Evolutionary conservation across 2,113 vertebrate genomes (phyloP).

Genomic region (Cygnus buccinator): DNA sequence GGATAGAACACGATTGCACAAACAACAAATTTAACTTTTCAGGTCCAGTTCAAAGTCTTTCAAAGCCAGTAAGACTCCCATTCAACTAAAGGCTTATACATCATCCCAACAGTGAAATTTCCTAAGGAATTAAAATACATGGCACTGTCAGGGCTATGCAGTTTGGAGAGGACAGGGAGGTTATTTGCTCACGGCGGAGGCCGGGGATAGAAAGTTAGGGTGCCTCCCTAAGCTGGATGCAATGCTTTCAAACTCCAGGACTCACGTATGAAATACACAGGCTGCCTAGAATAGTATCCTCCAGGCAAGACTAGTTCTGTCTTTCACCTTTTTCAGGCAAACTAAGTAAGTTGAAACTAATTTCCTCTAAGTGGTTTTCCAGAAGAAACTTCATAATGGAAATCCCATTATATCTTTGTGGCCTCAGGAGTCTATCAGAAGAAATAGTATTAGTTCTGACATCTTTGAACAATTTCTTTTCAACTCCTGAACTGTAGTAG

Average conservation of each 20-base stretch:
- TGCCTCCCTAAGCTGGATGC: background rate
- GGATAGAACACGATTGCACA: background rate
- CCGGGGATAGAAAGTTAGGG: background rate
- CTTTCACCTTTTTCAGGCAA: background rate
- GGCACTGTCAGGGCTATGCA: rapidly evolving
- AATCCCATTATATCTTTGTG: too few relatives aligned
- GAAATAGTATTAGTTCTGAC: background rate
- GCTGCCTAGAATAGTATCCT: background rate
- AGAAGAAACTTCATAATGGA: background rate
- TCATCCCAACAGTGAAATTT: background rate
- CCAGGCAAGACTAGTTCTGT: background rate
- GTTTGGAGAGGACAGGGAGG: background rate
- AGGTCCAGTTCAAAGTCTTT: background rate
- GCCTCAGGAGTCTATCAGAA: background rate
- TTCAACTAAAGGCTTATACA: background rate
- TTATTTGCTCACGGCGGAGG: background rate
- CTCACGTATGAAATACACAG: background rate
- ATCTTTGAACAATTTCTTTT: background rate
- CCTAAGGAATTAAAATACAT: background rate
- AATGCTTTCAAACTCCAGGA: background rate
- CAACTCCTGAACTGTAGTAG: background rate
- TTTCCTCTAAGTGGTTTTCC: background rate
- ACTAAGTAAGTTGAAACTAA: background rate
- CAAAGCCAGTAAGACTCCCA: background rate
- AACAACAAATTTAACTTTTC: background rate